Conservation (phyloP, 2,113 vertebrate genomes). For the Lanius collurio region DNA sequence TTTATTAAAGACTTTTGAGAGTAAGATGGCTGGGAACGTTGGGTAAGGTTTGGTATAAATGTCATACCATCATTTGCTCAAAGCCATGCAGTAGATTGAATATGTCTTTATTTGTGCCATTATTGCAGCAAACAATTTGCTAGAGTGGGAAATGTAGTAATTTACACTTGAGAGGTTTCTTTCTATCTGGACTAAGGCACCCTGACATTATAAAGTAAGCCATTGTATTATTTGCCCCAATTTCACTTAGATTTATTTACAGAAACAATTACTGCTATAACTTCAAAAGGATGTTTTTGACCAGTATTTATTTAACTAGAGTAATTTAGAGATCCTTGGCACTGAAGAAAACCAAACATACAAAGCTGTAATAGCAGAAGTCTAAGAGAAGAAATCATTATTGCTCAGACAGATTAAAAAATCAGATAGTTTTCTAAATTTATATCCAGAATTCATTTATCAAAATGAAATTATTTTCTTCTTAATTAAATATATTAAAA, state of each 20-base stretch:
- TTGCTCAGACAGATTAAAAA: background rate
- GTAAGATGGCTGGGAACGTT: background rate
- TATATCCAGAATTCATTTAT: background rate
- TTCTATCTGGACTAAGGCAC: background rate
- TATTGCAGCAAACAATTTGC: background rate
- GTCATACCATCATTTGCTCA: background rate
- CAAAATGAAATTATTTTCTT: background rate
- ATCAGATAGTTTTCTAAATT: background rate
- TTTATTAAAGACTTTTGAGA: background rate
- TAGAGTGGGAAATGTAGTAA: background rate
- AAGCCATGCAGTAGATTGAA: background rate
- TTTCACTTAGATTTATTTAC: background rate
- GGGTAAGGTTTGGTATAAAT: background rate
- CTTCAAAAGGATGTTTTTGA: background rate
- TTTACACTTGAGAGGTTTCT: background rate
- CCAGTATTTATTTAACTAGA: background rate
- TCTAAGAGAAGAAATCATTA: background rate
- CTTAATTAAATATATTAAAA: background rate
- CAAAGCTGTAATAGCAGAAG: background rate
- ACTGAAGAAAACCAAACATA: background rate
- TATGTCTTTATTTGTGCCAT: background rate
- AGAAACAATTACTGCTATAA: background rate
- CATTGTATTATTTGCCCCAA: background rate
- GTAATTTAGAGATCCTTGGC: background rate
- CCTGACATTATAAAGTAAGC: background rate